Evolutionary conservation across 2,113 vertebrate species (phyloP), one percentile per base, ranked within the genome.

Genomic region (Pterocles burchelli): DNA sequence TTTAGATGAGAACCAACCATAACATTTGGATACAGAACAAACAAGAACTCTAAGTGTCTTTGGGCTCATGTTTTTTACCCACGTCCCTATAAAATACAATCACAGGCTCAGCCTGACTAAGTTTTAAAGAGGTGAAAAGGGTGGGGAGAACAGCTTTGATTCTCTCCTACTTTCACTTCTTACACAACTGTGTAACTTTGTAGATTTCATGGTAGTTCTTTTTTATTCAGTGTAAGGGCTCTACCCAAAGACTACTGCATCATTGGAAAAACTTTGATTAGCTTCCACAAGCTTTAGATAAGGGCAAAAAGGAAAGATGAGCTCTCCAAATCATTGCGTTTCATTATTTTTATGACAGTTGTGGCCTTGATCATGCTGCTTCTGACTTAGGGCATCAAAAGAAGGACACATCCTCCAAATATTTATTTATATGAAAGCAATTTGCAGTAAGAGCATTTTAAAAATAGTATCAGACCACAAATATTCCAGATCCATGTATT

Each of bases 321-420:
- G 77, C 59, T 79, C 38, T 68, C 55, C 90, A 38, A 83, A 88
- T 86, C 33, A 57, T 51, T 75, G 48, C 38, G 20, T 33, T 90
- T 94, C 41, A 34, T 90, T 90, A 80, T 84, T 93, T 94, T 85
- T 86, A 12, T 85, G 74, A 71, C 25, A 74, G 15, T 77, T 93
- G 86, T 14, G 13, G 63, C 38, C 75, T 93, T 95, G 65, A 70
- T 71, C 63, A 41, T 74, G 24, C 45, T 80, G 49, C 26, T 77
- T 90, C 65, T 93, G 55, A 77, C 63, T 79, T 2, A 67, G 11
- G 55, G 19, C 51, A 77, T 63, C 45, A 85, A 81, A 85, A 85
- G 67, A 51, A 90, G 36, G n/a, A 90, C 57, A 81, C 13, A 77
- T 74, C n/a, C 38, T 90, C 59, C 73, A 95, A 89, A 93, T 28